Evolutionary conservation across 1,140 invertebrate species (phyloP).

Genomic region (Drosophila seguyi): DNA sequence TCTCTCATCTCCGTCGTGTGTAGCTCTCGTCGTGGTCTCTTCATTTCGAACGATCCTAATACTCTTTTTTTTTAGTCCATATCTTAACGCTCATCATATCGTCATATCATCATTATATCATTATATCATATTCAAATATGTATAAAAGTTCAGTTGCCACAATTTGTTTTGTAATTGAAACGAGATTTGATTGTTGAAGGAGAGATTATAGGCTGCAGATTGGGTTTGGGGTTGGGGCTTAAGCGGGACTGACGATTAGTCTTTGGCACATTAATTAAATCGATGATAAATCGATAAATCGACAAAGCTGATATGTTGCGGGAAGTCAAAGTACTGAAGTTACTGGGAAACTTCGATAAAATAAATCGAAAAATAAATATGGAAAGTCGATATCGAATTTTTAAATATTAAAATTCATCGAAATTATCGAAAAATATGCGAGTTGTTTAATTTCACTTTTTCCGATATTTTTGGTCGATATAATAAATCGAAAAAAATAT

Average conservation of each 20-base stretch:
- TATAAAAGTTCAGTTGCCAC: slow-evolving; percentile 48
- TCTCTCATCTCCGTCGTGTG: slow-evolving; percentile 14
- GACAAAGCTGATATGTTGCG: slow-evolving; percentile 46
- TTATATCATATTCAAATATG: slow-evolving; percentile 20
- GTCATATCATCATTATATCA: background rate
- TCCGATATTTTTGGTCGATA: background rate
- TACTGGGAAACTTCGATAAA: too few relatives aligned
- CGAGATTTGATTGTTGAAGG: slow-evolving; percentile 24
- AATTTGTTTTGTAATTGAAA: slow-evolving; percentile 33
- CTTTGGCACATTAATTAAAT: slow-evolving; percentile 46
- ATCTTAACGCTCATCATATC: slow-evolving; percentile 12
- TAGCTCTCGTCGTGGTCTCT: slow-evolving; percentile 1
- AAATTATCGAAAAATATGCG: background rate
- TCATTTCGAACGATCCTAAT: slow-evolving; percentile 22
- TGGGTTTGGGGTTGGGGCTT: background rate
- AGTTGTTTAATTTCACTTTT: background rate
- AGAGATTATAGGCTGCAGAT: background rate
- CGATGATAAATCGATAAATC: slow-evolving; percentile 32
- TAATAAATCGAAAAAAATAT: too few relatives aligned
- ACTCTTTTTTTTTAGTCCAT: slow-evolving; percentile 32
- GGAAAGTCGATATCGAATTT: too few relatives aligned
- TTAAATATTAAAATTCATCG: background rate
- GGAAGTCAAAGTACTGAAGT: slow-evolving; percentile 7
- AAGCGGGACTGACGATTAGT: slow-evolving; percentile 30
- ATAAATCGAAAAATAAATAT: too few relatives aligned